These are phyloP conservation scores for Percina caprodes DNA, from an alignment of 2,113 vertebrate species.

Conservation along the genomic window DNA sequence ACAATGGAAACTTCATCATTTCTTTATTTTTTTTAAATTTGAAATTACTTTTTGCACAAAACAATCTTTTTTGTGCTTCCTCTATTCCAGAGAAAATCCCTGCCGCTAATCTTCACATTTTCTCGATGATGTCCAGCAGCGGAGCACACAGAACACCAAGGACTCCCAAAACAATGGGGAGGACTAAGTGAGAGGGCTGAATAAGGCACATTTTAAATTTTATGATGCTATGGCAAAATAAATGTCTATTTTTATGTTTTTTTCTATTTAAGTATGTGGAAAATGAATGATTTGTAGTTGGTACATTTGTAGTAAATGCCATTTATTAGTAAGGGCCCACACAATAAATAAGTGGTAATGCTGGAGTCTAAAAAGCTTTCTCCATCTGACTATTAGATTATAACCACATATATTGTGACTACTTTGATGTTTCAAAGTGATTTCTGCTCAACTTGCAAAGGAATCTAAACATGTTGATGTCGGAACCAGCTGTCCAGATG, in stretches of 20 bases:
- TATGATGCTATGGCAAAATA: background rate
- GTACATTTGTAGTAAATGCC: background rate
- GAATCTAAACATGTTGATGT: background rate
- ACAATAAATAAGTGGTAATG: background rate
- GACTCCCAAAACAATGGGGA: background rate
- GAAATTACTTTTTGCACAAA: slow-evolving; percentile 37
- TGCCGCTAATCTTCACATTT: slow-evolving; percentile 26
- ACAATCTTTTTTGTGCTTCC: background rate
- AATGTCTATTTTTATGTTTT: no score
- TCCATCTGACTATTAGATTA: background rate
- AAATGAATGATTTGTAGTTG: background rate
- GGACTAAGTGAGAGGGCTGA: background rate
- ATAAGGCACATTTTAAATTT: background rate
- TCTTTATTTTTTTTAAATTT: slow-evolving; percentile 33
- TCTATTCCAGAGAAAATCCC: background rate
- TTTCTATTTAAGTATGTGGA: no score
- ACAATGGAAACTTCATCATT: no score
- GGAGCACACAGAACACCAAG: background rate
- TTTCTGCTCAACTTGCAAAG: background rate
- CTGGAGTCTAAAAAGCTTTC: background rate
- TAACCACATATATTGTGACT: background rate
- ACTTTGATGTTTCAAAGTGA: background rate
- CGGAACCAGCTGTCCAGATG: background rate
- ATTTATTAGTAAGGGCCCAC: background rate
- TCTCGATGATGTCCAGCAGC: background rate